These are phyloP conservation scores for Vulpes vulpes DNA, from an alignment of 2,113 vertebrate genomes.

Conservation along the genomic window DNA sequence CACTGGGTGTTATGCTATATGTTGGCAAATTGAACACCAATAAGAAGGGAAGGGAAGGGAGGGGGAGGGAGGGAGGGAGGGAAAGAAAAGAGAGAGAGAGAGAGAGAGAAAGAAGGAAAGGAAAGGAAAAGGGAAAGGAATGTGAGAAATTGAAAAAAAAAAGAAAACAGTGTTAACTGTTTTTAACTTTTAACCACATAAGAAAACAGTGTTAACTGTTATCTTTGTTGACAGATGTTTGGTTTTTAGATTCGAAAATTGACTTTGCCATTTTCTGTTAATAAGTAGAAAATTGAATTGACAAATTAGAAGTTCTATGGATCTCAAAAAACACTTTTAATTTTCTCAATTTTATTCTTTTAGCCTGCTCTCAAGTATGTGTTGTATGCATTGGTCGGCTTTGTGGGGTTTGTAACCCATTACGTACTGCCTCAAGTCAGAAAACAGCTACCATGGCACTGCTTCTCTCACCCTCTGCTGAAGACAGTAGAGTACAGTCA, in stretches of 20 bases:
- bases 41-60: no score
- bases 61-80: no score
- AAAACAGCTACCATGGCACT: conserved; percentile 98
- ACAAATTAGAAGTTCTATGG: neutral
- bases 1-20: no score
- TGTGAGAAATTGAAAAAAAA: no score
- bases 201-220: neutral
- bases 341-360: conserved; percentile 68
- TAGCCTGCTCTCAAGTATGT: conserved; percentile 98
- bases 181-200: neutral
- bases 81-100: no score
- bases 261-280: neutral
- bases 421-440: conserved; percentile 97
- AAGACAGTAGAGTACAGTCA: conserved; percentile 98
- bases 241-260: conserved; percentile 38
- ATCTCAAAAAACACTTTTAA: neutral
- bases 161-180: neutral
- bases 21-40: no score
- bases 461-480: conserved; percentile 97
- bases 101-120: no score
- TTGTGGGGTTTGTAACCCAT: conserved; percentile 95
- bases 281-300: neutral
- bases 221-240: neutral
- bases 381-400: conserved; percentile 94
- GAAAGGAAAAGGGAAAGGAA: no score